Evolutionary conservation across 2,113 vertebrate genomes (phyloP).

Genomic region (Crotalus horridus): DNA sequence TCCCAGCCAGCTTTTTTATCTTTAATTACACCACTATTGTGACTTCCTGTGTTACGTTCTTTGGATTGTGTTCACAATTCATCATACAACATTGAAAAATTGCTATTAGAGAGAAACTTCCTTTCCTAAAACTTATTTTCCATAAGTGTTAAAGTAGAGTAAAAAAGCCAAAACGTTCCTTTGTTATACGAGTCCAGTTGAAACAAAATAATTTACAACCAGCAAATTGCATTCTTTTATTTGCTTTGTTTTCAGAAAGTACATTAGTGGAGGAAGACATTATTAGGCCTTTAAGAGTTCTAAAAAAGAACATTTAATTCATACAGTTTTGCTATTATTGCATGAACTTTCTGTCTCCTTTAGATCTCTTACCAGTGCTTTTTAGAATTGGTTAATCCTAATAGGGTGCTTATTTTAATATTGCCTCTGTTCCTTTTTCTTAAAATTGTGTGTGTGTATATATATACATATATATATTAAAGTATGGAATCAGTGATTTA

Average conservation of each 20-base stretch:
- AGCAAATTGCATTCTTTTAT: background rate
- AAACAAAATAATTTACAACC: background rate
- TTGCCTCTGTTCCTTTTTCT: background rate
- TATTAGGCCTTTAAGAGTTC: background rate
- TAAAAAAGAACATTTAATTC: background rate
- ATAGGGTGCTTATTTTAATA: background rate
- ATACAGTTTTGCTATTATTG: background rate
- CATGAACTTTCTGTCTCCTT: background rate
- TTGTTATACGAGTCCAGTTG: background rate
- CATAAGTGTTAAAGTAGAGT: background rate
- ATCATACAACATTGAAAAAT: background rate
- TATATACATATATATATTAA: background rate
- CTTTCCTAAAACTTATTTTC: background rate
- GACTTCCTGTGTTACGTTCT: background rate
- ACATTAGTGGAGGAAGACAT: background rate
- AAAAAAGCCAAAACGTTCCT: background rate
- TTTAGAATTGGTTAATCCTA: background rate
- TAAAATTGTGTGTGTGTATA: background rate
- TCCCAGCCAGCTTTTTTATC: background rate
- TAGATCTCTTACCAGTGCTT: background rate
- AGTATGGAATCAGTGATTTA: slow-evolving; percentile 11
- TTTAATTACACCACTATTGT: background rate
- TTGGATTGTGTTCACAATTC: background rate
- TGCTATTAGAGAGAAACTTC: background rate
- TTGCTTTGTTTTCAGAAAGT: background rate